These are phyloP conservation scores for Channallabes apus DNA, from an alignment of 2,797 vertebrate species.

Conservation along the genomic window DNA sequence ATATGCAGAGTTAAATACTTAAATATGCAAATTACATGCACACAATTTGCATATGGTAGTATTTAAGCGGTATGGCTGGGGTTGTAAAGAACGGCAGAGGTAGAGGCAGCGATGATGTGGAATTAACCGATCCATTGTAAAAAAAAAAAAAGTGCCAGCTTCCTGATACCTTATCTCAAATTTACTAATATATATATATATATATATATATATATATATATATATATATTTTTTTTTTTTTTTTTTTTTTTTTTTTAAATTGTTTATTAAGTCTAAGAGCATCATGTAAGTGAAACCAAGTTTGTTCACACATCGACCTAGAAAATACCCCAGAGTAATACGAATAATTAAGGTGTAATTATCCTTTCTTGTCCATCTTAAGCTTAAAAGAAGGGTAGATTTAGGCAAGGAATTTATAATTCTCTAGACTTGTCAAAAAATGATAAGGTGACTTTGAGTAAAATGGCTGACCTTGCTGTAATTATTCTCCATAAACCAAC, in stretches of 20 bases:
- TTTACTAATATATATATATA: background rate
- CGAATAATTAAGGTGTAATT: slow-evolving; percentile 91
- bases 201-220: no score
- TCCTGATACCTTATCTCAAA: slow-evolving; percentile 59
- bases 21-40: slow-evolving; percentile 92
- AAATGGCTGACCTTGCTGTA: slow-evolving; percentile 85
- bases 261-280: slow-evolving; percentile 45
- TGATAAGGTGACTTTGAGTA: slow-evolving; percentile 85
- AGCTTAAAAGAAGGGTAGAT: slow-evolving; percentile 83
- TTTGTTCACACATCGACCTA: slow-evolving; percentile 80
- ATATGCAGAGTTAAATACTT: slow-evolving; percentile 91
- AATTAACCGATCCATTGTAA: slow-evolving; percentile 72
- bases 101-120: slow-evolving; percentile 81
- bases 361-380: slow-evolving; percentile 90
- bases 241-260: no score
- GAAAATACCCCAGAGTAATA: slow-evolving; percentile 85
- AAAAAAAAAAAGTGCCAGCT: slow-evolving; percentile 55
- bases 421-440: slow-evolving; percentile 47
- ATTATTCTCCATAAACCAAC: slow-evolving; percentile 82
- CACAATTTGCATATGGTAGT: slow-evolving; percentile 89
- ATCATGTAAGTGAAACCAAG: slow-evolving; percentile 77
- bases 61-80: slow-evolving; percentile 88
- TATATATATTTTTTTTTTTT: no score
- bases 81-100: slow-evolving; percentile 86
- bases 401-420: slow-evolving; percentile 86